These are phyloP conservation scores for Mythimna vitellina DNA, from an alignment of 2,888 invertebrate species.

Conservation along the genomic window DNA sequence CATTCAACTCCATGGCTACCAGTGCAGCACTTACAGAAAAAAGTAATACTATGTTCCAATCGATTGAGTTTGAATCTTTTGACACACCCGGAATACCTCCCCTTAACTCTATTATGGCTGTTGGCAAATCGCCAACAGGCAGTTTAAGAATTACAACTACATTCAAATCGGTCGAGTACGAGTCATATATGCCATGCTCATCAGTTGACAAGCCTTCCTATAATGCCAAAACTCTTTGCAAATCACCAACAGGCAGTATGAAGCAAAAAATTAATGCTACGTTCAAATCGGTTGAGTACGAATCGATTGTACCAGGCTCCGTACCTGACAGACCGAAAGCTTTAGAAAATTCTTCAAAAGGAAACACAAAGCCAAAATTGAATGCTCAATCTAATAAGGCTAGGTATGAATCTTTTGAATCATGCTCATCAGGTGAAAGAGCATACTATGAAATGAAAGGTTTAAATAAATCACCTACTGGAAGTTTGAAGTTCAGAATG, in stretches of 20 bases:
- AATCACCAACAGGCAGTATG: conserved; percentile 20
- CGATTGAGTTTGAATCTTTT: conserved; percentile 4
- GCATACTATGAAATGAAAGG: neutral
- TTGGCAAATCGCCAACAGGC: conserved; percentile 20
- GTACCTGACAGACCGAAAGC: neutral
- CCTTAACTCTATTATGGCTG: neutral
- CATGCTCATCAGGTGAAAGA: neutral
- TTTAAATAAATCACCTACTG: neutral
- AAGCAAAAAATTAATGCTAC: conserved; percentile 23
- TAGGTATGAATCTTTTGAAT: neutral
- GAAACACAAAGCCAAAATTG: neutral
- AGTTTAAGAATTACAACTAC: conserved; percentile 27
- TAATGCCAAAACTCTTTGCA: neutral
- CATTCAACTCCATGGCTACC: conserved; percentile 12
- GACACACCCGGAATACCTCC: conserved; percentile 4
- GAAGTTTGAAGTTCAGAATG: neutral
- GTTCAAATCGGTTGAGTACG: conserved; percentile 30
- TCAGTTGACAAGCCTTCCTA: neutral
- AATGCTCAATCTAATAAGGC: neutral
- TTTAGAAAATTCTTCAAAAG: conserved; percentile 2
- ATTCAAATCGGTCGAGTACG: conserved; percentile 30
- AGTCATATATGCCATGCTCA: conserved; percentile 8
- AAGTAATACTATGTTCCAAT: neutral
- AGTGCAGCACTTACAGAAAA: neutral
- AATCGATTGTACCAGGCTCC: conserved; percentile 12